Conservation (phyloP, 2,797 vertebrate species). For the Sebastes jordani region DNA sequence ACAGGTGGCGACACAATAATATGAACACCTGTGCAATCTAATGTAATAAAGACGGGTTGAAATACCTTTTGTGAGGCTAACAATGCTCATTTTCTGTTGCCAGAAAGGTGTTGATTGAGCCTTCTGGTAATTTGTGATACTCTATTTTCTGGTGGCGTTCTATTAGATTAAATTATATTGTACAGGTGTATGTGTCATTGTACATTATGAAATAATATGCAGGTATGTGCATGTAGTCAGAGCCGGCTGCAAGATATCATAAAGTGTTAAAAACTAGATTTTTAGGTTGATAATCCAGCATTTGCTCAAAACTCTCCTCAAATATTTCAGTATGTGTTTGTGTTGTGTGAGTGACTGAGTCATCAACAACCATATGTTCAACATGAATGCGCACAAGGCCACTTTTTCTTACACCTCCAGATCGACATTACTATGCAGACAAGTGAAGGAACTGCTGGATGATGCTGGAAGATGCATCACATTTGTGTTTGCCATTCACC, state of each 20-base stretch:
- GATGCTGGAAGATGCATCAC: constrained; percentile 41
- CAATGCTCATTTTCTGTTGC: neutral
- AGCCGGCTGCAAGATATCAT: neutral
- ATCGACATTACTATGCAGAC: constrained; percentile 27
- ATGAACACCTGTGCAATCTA: neutral
- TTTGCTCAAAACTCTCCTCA: neutral
- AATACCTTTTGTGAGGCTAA: neutral
- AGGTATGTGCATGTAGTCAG: neutral
- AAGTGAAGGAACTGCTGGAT: constrained; percentile 21
- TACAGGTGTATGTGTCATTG: neutral
- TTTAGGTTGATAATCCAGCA: neutral
- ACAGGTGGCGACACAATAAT: neutral
- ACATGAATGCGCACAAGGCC: constrained; percentile 8
- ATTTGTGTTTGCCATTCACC: constrained; percentile 57
- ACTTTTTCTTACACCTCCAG: neutral
- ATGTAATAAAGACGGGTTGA: neutral
- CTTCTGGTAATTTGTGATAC: neutral
- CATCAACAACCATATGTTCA: neutral
- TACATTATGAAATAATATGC: neutral
- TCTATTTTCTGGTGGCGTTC: neutral
- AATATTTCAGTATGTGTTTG: neutral
- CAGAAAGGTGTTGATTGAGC: neutral
- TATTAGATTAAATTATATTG: neutral
- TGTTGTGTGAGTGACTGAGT: neutral
- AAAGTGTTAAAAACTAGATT: neutral